A percentile compares a stretch with the other conserved stretches of the same genome.
These are phyloP conservation scores for Ageneiosus marmoratus DNA, from an alignment of 2,113 vertebrate genomes.

Conservation along the genomic window DNA sequence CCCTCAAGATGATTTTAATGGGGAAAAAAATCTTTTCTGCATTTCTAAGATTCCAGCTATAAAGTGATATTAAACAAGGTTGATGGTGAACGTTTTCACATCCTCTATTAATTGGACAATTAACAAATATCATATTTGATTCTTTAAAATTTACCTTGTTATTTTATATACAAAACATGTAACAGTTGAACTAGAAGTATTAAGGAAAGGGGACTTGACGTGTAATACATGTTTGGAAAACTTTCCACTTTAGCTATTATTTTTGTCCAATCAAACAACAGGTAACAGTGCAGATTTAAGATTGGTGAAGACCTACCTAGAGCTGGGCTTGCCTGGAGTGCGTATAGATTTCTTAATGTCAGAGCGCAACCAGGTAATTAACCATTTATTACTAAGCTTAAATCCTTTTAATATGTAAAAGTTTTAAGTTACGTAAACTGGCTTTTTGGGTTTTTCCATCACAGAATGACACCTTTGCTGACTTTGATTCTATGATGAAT, in stretches of 20 bases:
- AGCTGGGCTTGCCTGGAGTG: constrained; percentile 92
- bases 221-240: not conserved
- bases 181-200: too few species aligned
- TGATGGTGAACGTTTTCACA: too few species aligned
- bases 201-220: too few species aligned
- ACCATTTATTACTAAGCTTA: not conserved
- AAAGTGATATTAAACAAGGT: too few species aligned
- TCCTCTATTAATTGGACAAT: too few species aligned
- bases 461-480: constrained; percentile 99
- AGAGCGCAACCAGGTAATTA: constrained; percentile 92
- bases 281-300: constrained; percentile 97
- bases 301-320: constrained; percentile 96
- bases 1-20: too few species aligned
- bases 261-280: constrained; percentile 53
- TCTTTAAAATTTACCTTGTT: too few species aligned
- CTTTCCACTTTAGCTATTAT: not conserved
- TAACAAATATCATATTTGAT: too few species aligned
- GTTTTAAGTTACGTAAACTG: not conserved
- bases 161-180: too few species aligned
- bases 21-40: too few species aligned
- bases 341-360: constrained; percentile 98
- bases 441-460: constrained; percentile 45
- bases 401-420: not conserved
- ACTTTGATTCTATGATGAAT: constrained; percentile 99
- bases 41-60: too few species aligned